Conservation (phyloP, 2,113 vertebrate species). For the Pseudopipra pipra region DNA sequence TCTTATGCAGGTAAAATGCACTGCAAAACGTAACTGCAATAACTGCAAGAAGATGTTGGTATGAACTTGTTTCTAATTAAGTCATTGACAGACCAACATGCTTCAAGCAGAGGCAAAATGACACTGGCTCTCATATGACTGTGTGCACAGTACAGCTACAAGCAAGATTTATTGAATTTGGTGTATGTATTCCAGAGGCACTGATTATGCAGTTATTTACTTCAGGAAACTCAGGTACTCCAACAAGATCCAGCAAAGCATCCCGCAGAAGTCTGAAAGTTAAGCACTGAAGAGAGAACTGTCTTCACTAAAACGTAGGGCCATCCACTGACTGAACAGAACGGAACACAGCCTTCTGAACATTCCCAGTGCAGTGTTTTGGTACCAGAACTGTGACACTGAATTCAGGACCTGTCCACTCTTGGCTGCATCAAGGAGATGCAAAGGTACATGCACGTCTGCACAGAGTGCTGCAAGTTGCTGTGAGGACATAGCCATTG, state of each 20-base stretch:
- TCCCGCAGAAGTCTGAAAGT: not conserved
- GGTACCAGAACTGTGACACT: fast-evolving
- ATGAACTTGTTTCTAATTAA: not conserved
- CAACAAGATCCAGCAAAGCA: not conserved
- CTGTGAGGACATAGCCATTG: not conserved
- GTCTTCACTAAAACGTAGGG: not conserved
- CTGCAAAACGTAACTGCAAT: not conserved
- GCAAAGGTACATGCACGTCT: not conserved
- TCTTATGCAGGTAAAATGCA: not conserved
- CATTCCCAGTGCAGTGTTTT: not conserved
- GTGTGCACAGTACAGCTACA: not conserved
- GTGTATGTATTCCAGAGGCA: not conserved
- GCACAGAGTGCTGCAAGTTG: not conserved
- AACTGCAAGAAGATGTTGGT: not conserved
- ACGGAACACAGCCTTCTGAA: not conserved
- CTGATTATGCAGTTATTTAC: not conserved
- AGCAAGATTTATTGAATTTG: not conserved
- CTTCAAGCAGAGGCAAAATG: not conserved
- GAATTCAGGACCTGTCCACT: not conserved
- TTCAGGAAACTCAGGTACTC: not conserved
- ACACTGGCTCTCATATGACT: not conserved
- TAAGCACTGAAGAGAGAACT: not conserved
- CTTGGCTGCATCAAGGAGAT: not conserved
- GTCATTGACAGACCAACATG: not conserved
- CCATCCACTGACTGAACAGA: not conserved